Evolutionary conservation across 2,797 vertebrate species (phyloP).

Genomic region (Sebastes vulpes): DNA sequence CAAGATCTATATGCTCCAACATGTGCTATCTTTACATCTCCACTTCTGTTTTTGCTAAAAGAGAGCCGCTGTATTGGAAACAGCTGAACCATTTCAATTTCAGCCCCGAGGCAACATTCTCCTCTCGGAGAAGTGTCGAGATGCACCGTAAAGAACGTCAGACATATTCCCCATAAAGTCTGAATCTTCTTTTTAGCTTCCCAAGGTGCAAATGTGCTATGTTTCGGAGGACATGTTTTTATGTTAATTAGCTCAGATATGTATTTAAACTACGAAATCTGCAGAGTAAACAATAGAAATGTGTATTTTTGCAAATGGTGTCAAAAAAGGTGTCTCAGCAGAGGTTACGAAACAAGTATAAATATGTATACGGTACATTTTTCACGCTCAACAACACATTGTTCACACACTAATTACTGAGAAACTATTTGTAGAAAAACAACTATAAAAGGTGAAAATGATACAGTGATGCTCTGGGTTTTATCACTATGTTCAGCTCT

Average conservation of each 20-base stretch:
- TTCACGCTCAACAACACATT: conserved; percentile 32
- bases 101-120: conserved; percentile 79
- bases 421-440: conserved; percentile 12
- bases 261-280: conserved; percentile 74
- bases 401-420: conserved; percentile 1
- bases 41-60: conserved; percentile 81
- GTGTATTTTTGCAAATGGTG: conserved; percentile 19
- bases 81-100: conserved; percentile 87
- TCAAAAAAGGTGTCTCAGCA: conserved; percentile 27
- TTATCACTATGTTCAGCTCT: not conserved
- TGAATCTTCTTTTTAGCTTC: conserved; percentile 16
- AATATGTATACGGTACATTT: conserved; percentile 27
- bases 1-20: conserved; percentile 76
- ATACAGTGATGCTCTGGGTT: not conserved
- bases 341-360: conserved; percentile 12
- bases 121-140: conserved; percentile 64
- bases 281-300: conserved; percentile 39
- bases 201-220: conserved; percentile 43
- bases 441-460: not conserved
- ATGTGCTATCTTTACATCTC: conserved; percentile 85
- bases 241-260: conserved; percentile 75
- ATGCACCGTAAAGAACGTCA: conserved; percentile 50
- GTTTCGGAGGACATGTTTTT: conserved; percentile 67
- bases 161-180: conserved; percentile 48
- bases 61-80: conserved; percentile 84